A percentile compares a stretch with the other conserved stretches of the same genome.
These are phyloP conservation scores for Poeciliopsis occidentalis DNA, from an alignment of 2,113 vertebrate species.

Conservation along the genomic window DNA sequence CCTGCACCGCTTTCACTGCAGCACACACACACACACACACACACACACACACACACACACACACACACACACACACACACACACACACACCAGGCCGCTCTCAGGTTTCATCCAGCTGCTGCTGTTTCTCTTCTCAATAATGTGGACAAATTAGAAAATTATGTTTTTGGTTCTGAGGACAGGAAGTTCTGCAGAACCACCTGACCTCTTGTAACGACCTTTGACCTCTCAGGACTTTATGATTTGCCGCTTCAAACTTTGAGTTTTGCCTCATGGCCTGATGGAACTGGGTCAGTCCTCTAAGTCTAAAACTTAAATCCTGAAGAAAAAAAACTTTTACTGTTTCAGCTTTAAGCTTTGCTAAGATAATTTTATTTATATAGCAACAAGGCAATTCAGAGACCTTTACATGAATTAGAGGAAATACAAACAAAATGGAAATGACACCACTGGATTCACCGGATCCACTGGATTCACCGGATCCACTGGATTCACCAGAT, in stretches of 20 bases:
- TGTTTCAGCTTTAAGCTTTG: no score
- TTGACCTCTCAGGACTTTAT: background rate
- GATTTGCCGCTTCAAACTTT: background rate
- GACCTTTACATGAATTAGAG: no score
- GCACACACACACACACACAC: background rate
- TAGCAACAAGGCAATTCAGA: no score
- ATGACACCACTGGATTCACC: no score
- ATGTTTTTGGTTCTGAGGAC: constrained; percentile 15
- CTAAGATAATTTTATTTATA: no score
- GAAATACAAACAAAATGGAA: no score
- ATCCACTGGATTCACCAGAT: no score
- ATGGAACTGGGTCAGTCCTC: constrained; percentile 15
- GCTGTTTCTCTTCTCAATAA: constrained; percentile 50
- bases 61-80: no score
- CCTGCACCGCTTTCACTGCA: constrained; percentile 38
- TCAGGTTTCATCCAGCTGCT: constrained; percentile 66
- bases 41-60: background rate
- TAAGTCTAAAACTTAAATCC: background rate
- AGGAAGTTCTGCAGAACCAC: background rate
- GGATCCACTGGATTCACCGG: no score
- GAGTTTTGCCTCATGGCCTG: background rate
- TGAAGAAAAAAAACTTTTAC: no score
- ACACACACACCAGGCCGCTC: background rate
- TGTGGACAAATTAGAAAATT: constrained; percentile 53
- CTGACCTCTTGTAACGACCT: background rate